phyloP scores from a whole-genome alignment of 2,888 invertebrate species.

The Torymus texanus region DNA sequence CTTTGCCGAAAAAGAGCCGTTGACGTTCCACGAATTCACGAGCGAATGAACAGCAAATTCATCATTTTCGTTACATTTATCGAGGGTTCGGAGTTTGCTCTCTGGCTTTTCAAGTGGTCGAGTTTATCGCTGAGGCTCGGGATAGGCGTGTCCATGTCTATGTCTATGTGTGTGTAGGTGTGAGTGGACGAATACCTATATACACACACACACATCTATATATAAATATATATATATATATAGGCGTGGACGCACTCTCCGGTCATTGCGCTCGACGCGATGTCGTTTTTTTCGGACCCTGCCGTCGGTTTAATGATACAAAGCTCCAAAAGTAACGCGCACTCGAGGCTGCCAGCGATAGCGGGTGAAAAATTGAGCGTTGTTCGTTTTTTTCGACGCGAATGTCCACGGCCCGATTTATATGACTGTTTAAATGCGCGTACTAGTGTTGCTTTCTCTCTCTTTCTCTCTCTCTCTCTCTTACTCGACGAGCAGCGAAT shows the following conservation, averaged over 20 bases:
- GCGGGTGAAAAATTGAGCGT: conserved; percentile 16
- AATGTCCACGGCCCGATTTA: not conserved
- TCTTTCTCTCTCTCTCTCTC: too few relatives aligned
- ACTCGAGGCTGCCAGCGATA: conserved; percentile 14
- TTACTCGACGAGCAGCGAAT: too few relatives aligned
- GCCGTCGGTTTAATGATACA: conserved; percentile 21
- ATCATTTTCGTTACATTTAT: conserved; percentile 40
- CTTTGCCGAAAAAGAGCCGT: conserved; percentile 1
- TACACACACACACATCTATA: too few relatives aligned
- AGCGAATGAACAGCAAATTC: conserved; percentile 15
- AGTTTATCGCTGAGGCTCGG: conserved; percentile 7
- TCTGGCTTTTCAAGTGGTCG: conserved; percentile 17
- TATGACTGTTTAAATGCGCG: too few relatives aligned
- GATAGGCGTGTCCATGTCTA: too few relatives aligned
- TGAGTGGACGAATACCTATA: too few relatives aligned
- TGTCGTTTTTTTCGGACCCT: not conserved
- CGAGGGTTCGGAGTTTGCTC: not conserved
- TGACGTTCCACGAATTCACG: not conserved
- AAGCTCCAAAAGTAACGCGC: not conserved
- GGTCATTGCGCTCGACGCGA: conserved; percentile 14
- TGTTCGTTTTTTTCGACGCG: not conserved
- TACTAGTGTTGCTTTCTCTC: too few relatives aligned
- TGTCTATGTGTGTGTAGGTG: too few relatives aligned
- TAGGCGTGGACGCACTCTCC: not conserved
- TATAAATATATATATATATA: not conserved